Base-by-base conservation (phyloP, 2,797 vertebrate species). In the Rhincodon typus region DNA sequence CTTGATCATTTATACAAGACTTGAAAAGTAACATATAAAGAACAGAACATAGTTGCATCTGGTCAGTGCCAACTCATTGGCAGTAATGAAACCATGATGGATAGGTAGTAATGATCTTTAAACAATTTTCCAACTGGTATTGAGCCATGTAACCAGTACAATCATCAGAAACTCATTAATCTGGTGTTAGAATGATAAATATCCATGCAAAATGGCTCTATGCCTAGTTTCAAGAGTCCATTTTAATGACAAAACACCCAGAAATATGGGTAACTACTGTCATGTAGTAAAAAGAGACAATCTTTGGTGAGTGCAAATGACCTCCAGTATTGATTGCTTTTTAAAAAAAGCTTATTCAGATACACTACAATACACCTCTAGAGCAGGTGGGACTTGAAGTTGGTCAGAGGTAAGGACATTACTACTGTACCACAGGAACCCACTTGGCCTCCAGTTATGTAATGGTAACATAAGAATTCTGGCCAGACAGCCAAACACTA, bases 21-120 rank as follows among this genome's bases (percentile, higher is more conserved):
- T 57, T 88, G 13, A 0, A 57, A 53, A 53, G 77, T 46, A 86
- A 86, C 8, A 27, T 87, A 53, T 2, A 30, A 87, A 50, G 84
- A 87, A 12, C 86, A 88, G 12, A 57, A 88, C 30, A 88, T 57
- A 34, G 86, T 88, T 88, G 27, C 53, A 88, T 34, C 50, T 57
- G 50, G 86, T 88, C 50, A 53, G 50, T 88, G 21, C 42, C 82
- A 84, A 84, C 86, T 88, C 50, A 57, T 88, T 88, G 86, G 86
- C 86, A 88, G 25, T 34, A 88, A 88, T 46, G 27, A 88, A 88
- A 34, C 50, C 25, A 88, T 88, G 86, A 88, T 57, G 30, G 27
- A 88, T 88, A 57, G 53, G 13, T 53, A 34, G 25, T 57, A 88
- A 88, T 88, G 53, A 57, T 57, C 53, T 12, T 57, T 57, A 30